A percentile compares a stretch with the other conserved stretches of the same genome.
phyloP scores from a whole-genome alignment of 2,888 invertebrate genomes.

The Bombylius discolor region DNA sequence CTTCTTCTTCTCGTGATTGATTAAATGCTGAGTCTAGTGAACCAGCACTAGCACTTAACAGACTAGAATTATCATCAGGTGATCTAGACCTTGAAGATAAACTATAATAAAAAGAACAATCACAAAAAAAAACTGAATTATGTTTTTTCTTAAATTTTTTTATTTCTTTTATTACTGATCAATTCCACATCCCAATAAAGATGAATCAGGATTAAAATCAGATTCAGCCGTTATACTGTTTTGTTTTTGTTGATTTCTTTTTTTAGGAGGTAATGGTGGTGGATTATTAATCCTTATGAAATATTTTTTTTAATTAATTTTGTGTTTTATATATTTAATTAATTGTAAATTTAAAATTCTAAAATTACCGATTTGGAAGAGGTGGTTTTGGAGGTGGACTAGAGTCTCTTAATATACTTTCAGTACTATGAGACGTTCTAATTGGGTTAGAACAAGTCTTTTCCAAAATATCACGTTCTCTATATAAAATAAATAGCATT shows the following conservation, averaged over 20 bases:
- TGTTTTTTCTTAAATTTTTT: not conserved
- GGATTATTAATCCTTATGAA: slow-evolving; percentile 41
- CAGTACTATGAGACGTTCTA: slow-evolving; percentile 67
- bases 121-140: not conserved
- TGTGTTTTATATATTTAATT: no score
- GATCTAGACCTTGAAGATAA: slow-evolving; percentile 64
- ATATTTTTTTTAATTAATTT: not conserved
- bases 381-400: slow-evolving; percentile 83
- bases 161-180: slow-evolving; percentile 37
- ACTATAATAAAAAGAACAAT: slow-evolving; percentile 17
- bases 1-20: slow-evolving; percentile 72
- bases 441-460: slow-evolving; percentile 44
- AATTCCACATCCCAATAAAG: slow-evolving; percentile 49
- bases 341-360: not conserved
- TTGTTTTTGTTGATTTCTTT: slow-evolving; percentile 40
- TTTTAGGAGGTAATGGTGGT: slow-evolving; percentile 68
- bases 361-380: slow-evolving; percentile 55
- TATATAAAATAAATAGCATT: slow-evolving; percentile 6
- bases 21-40: slow-evolving; percentile 81
- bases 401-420: slow-evolving; percentile 60
- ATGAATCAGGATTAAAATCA: slow-evolving; percentile 39
- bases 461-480: slow-evolving; percentile 35
- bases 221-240: slow-evolving; percentile 32
- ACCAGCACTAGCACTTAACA: slow-evolving; percentile 56
- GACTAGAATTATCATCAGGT: slow-evolving; percentile 55